These are phyloP conservation scores for Chrysaora quinquecirrha DNA, from an alignment of 30 jellyfish, hydroid and myxozoan species.

Conservation along the genomic window DNA sequence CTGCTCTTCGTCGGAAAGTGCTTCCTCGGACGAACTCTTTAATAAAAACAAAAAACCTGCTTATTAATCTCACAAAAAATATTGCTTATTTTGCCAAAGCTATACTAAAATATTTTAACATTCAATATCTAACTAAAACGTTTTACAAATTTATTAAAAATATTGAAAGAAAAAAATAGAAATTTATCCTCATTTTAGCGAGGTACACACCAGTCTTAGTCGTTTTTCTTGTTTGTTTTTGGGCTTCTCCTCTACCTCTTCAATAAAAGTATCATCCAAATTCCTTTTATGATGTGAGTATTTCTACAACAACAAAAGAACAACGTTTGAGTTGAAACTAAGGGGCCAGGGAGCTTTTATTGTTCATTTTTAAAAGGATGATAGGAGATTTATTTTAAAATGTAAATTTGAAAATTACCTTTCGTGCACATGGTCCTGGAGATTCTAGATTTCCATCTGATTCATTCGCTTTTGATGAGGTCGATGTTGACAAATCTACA, in stretches of 20 bases:
- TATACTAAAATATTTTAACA: too few species aligned
- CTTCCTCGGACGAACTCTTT: slow-evolving; percentile 47
- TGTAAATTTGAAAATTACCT: slow-evolving; percentile 20
- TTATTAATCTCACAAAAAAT: neutral
- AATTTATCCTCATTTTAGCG: slow-evolving; percentile 23
- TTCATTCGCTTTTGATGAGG: slow-evolving; percentile 10
- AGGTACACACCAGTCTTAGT: slow-evolving; percentile 56
- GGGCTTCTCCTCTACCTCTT: slow-evolving; percentile 15
- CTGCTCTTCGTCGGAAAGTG: slow-evolving; percentile 37
- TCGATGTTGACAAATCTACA: slow-evolving; percentile 41
- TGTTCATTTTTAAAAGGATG: slow-evolving; percentile 10
- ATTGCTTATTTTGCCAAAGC: too few species aligned
- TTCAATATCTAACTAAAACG: too few species aligned
- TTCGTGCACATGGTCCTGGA: slow-evolving; percentile 44
- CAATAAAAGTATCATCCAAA: slow-evolving; percentile 46
- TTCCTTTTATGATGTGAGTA: slow-evolving; percentile 29
- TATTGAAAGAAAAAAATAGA: slow-evolving; percentile 4
- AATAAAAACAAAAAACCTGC: neutral
- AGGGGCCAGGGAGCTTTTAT: slow-evolving; percentile 35
- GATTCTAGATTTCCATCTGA: slow-evolving; percentile 39
- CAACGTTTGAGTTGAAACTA: neutral
- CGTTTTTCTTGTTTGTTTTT: slow-evolving; percentile 37
- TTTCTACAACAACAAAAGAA: slow-evolving; percentile 18
- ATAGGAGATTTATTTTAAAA: neutral
- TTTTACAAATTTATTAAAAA: neutral